phyloP scores from a whole-genome alignment of 1,140 invertebrate genomes.

The Platyura marginata region DNA sequence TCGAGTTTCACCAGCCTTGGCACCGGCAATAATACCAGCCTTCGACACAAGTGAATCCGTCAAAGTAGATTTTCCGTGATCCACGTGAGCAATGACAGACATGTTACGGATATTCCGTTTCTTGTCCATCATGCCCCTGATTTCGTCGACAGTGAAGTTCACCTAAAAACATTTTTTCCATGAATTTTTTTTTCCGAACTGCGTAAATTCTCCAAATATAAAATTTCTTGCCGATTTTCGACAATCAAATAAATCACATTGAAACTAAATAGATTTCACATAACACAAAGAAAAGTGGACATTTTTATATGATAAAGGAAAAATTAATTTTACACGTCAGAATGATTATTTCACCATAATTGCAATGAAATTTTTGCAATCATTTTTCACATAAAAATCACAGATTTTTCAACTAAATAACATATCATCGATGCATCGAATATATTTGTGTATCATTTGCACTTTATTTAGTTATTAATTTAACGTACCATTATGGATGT shows the following conservation, averaged over 20 bases:
- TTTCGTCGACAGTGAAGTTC: conserved; percentile 99
- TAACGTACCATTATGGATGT: conserved; percentile 74
- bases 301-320: neutral
- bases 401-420: conserved; percentile 10
- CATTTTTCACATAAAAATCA: conserved; percentile 18
- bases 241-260: too few relatives aligned
- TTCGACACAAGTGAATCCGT: conserved; percentile 99
- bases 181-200: too few relatives aligned
- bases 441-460: conserved; percentile 14
- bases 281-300: too few relatives aligned
- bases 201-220: too few relatives aligned
- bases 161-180: conserved; percentile 47
- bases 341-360: neutral
- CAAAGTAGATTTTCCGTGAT: conserved; percentile 99
- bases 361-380: conserved; percentile 1
- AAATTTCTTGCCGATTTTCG: too few relatives aligned
- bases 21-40: conserved; percentile 97
- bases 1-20: conserved; percentile 95
- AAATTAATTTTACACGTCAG: neutral
- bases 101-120: conserved; percentile 99
- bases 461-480: conserved; percentile 16
- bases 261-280: too few relatives aligned
- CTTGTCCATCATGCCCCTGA: conserved; percentile 98
- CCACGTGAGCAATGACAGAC: conserved; percentile 99
- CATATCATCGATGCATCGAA: conserved; percentile 8